A percentile compares a stretch with the other conserved stretches of the same genome.
phyloP scores from a whole-genome alignment of 2,888 invertebrate species.

The Andrena hattorfiana region DNA sequence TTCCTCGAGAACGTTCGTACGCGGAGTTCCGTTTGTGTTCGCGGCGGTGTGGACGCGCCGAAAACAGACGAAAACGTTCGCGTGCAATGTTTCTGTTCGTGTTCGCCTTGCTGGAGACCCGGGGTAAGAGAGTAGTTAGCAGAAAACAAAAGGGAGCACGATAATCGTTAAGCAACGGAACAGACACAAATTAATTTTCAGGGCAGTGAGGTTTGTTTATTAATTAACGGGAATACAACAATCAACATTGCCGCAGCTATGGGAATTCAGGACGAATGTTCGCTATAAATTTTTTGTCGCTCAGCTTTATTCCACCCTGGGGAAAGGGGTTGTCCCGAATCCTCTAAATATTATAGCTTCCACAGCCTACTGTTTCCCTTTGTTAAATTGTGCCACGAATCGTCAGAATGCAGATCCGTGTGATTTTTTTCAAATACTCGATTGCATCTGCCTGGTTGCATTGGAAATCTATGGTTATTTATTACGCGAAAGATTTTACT shows the following conservation, averaged over 20 bases:
- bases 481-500: neutral
- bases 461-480: too few species aligned
- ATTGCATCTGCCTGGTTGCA: neutral
- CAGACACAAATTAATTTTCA: neutral
- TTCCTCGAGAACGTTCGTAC: too few species aligned
- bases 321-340: slow-evolving; percentile 10
- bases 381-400: slow-evolving; percentile 10
- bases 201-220: slow-evolving; percentile 13
- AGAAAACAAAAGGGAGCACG: neutral
- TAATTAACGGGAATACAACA: slow-evolving; percentile 28
- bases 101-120: too few species aligned
- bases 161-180: neutral
- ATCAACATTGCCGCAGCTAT: neutral
- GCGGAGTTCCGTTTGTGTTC: too few species aligned
- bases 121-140: neutral
- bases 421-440: neutral
- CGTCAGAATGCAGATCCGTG: neutral
- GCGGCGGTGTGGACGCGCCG: too few species aligned
- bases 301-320: slow-evolving; percentile 15
- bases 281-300: neutral
- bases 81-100: too few species aligned
- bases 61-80: too few species aligned
- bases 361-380: neutral
- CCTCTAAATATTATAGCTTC: slow-evolving; percentile 19
- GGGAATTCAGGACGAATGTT: neutral